Evolutionary conservation across 2,888 invertebrate genomes (phyloP), one percentile per base, ranked within the genome.

Genomic region (Mactromeris polynyma): DNA sequence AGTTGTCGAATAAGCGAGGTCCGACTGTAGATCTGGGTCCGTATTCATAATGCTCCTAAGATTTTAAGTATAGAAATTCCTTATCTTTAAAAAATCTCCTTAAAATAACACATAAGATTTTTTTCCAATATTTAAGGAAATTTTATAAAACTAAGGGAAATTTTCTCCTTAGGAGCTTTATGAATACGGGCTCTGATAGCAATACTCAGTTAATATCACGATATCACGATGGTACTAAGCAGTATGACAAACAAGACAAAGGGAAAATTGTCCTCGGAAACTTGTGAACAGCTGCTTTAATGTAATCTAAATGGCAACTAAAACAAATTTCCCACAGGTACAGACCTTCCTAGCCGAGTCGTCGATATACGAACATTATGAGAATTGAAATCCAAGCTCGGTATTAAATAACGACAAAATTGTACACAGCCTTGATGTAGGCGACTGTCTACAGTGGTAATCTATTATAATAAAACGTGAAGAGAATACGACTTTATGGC

Each of bases 241-340:
- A 6, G 51, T 2, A 51, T 51, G 1, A 51, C 14, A n/a, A n/a
- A n/a, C n/a, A n/a, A n/a, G n/a, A 51, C 14, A 2, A 51, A 6
- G 4, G 11, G 51, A 51, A 51, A 51, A 51, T 17, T 9, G 2
- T 51, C 51, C 51, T 19, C 11, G n/a, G n/a, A n/a, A 51, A 17
- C 51, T 51, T 19, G 51, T 19, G 11, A 2, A 19, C 36, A 33
- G n/a, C 33, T 6, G 33, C 17, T 36, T 1, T 36, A 36, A 17
- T 33, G 17, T 73, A 33, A 73, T 33, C 33, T 36, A 33, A 73
- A 11, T 21, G 36, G 19, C 73, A 14, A 36, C 73, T 36, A 17
- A 73, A 73, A 73, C 33, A 19, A 17, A 73, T 73, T 73, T 73
- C 73, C 73, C 73, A 73, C 14, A 73, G 73, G 73, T 36, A 26